Percentiles rank a stretch among this genome's conserved stretches.
Evolutionary conservation across 2,113 vertebrate species (phyloP).

Genomic region (Spea multiplicata): DNA sequence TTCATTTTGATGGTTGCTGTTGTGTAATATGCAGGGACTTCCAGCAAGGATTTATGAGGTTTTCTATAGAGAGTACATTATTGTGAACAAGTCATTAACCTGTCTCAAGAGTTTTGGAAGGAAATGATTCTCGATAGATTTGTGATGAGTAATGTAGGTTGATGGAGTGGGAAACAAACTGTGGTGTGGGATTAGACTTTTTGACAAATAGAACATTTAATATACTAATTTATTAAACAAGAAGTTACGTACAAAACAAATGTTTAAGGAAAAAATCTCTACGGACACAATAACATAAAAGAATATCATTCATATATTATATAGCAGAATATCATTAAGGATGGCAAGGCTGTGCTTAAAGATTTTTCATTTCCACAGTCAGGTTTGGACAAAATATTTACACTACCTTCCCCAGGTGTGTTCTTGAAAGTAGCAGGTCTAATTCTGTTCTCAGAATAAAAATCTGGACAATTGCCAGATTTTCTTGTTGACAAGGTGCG

Average conservation of each 20-base stretch:
- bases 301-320: no score
- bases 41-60: constrained; percentile 35
- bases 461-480: no score
- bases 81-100: constrained; percentile 10
- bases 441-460: no score
- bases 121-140: background rate
- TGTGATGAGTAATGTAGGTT: constrained; percentile 21
- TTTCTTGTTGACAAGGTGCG: no score
- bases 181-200: background rate
- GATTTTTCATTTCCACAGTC: no score
- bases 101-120: background rate
- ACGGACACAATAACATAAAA: no score
- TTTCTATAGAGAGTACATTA: constrained; percentile 19
- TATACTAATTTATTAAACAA: background rate
- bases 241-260: background rate
- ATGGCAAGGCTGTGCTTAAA: no score
- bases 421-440: no score
- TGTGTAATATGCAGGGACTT: constrained; percentile 50
- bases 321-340: no score
- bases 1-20: constrained; percentile 41
- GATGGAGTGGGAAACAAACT: background rate
- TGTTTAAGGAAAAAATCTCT: no score
- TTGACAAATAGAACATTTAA: background rate
- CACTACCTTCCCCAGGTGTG: no score
- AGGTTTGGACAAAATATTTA: no score